phyloP scores from a whole-genome alignment of 2,113 vertebrate species.

The Eurypyga helias region DNA sequence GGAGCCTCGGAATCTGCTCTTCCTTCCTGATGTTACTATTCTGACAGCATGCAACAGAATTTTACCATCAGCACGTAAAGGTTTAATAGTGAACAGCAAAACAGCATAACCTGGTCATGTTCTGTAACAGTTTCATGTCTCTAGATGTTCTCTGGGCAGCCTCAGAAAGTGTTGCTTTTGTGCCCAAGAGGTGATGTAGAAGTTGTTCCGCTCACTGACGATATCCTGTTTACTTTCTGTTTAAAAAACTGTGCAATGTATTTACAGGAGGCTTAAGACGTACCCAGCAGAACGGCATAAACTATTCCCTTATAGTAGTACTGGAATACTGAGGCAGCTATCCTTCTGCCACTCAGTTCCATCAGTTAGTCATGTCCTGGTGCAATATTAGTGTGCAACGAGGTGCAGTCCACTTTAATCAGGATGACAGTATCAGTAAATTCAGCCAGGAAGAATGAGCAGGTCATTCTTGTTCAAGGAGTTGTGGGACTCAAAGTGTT shows the following conservation, averaged over 20 bases:
- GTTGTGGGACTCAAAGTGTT: background rate
- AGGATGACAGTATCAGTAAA: background rate
- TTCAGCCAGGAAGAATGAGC: background rate
- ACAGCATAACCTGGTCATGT: background rate
- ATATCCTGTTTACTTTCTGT: background rate
- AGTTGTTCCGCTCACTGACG: rapidly evolving
- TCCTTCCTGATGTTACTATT: background rate
- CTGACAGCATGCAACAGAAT: background rate
- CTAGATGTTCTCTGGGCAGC: background rate
- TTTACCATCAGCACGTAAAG: background rate
- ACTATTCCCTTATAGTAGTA: background rate
- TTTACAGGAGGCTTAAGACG: background rate
- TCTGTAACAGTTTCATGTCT: background rate
- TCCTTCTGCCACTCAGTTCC: background rate
- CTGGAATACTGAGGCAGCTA: background rate
- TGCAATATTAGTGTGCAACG: background rate
- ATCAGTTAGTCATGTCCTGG: background rate
- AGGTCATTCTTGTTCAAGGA: background rate
- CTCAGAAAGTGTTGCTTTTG: background rate
- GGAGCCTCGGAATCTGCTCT: background rate
- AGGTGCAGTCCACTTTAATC: background rate
- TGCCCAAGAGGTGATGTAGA: background rate
- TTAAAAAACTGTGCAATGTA: background rate
- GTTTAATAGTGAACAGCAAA: background rate
- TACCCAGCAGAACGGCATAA: background rate